Base-by-base conservation (phyloP, 1,140 invertebrate genomes). In the Hetaerina americana region DNA sequence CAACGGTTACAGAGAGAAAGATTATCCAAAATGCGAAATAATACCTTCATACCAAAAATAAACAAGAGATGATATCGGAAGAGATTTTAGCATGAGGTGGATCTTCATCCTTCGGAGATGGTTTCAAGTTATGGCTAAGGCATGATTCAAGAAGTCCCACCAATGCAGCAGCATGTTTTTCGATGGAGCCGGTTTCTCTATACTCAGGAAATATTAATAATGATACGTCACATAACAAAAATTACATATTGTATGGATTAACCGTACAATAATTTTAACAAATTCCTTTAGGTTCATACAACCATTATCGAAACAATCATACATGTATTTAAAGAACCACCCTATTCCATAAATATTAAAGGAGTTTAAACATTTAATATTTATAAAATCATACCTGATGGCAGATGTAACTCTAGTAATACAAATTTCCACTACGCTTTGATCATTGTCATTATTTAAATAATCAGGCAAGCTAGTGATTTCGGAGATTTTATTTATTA, bases 81-180 rank as follows among this genome's bases (percentile, higher is more conserved):
- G 93, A 93, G 77, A 97, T 96, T 84, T 97, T 97, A 24, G 94
- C 93, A 87, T 97, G 94, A 5, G 95, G 94, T 12, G 94, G 93
- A 82, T 96, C 94, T 78, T 92, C 90, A 82, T 93, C 91, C 66
- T 85, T 82, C 66, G 84, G 80, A n/a, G 88, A 85, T 0, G 92
- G 91, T 80, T 92, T 90, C 72, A 97, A 84, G 80, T 94, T 92
- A 82, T 96, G 92, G 78, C 91, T 89, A 31, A 96, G 82, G 79
- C 94, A 96, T 22, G 92, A 90, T 82, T 95, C 91, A 26, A 97
- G 80, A 31, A 97, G 81, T 49, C 87, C 85, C 8, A 97, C 92
- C 71, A 97, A 80, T 1, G 92, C 89, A 26, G 88, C 85, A 69
- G 90, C 90, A 82, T 96, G 92, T 72, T 90, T 88, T 79, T 96